Evolutionary conservation across 2,113 vertebrate species (phyloP), one percentile per base, ranked within the genome.

Genomic region (Aptenodytes patagonicus): DNA sequence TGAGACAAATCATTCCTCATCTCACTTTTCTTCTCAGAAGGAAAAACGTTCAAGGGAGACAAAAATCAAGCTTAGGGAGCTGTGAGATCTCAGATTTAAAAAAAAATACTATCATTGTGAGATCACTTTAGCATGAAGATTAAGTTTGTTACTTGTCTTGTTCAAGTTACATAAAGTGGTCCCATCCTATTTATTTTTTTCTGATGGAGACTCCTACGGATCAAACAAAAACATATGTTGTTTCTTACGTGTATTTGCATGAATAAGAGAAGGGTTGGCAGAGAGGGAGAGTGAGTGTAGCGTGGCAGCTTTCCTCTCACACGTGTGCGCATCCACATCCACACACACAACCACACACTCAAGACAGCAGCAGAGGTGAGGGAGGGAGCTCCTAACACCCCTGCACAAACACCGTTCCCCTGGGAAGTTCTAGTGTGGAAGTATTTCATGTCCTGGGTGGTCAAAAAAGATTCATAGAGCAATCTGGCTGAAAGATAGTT

Each of bases 261-360:
- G 69, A 87, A 3, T 70, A 89, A 91, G 64, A 87, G 46, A 64
- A 69, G 26, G 7, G 2, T 32, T 90, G n/a, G 36, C 87, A 58
- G 58, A 66, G 34, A 6, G 14, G 58, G 16, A 78, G 18, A 52
- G 12, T 1, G 11, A 62, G 31, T 20, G n/a, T 10, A 75, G 29
- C 4, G 0, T 62, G 61, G 44, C 36, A 66, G 34, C 31, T 73
- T 77, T 66, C 51, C 55, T 77, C 28, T 83, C 9, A 8, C 51
- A 13, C 0, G 0, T 0, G 0, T 34, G 28, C 9, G 22, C 47
- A 17, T 58, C 61, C 21, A 13, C 18, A 46, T 71, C 29, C 19
- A 51, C 31, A 7, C 17, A 11, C 0, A 3, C 24, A 69, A 7
- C 47, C 44, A 49, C 34, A 49, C 14, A 1, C 46, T 51, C 3